Conservation (phyloP, 2,888 invertebrate species). For the Tinea semifulvella region DNA sequence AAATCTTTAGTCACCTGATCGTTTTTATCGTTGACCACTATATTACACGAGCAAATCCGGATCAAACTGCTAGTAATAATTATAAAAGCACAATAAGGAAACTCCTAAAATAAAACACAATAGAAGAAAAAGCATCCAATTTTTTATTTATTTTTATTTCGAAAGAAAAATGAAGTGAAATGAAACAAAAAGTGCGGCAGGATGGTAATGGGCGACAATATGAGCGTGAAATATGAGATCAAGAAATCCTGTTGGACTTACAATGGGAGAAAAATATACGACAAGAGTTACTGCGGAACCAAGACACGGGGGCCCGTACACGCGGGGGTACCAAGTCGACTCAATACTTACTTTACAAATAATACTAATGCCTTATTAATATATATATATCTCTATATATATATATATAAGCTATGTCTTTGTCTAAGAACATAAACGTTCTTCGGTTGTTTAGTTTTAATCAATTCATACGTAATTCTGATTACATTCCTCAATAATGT, state of each 20-base stretch:
- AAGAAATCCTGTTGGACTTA: constrained; percentile 57
- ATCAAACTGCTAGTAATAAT: too few species aligned
- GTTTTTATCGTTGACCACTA: too few species aligned
- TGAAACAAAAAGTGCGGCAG: constrained; percentile 17
- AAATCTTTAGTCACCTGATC: too few species aligned
- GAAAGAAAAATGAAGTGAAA: constrained; percentile 4
- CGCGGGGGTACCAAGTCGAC: background rate
- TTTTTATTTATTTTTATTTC: constrained; percentile 3
- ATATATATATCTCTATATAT: too few species aligned
- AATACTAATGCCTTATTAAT: too few species aligned
- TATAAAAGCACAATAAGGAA: constrained; percentile 15
- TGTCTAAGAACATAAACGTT: too few species aligned
- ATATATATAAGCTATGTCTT: too few species aligned
- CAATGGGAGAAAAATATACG: background rate
- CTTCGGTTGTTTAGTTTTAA: too few species aligned
- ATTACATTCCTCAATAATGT: too few species aligned
- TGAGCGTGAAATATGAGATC: constrained; percentile 64
- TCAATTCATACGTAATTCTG: too few species aligned
- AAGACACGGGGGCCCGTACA: constrained; percentile 18
- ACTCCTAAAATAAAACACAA: constrained; percentile 11
- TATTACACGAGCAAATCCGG: too few species aligned
- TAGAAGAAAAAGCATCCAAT: constrained; percentile 15
- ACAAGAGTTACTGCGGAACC: constrained; percentile 45
- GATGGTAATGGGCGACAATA: constrained; percentile 53
- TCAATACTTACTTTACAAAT: too few species aligned